Percentiles rank a stretch among this genome's conserved stretches.
These are phyloP conservation scores for Harpalus rubripes DNA, from an alignment of 2,888 invertebrate species.

Conservation along the genomic window DNA sequence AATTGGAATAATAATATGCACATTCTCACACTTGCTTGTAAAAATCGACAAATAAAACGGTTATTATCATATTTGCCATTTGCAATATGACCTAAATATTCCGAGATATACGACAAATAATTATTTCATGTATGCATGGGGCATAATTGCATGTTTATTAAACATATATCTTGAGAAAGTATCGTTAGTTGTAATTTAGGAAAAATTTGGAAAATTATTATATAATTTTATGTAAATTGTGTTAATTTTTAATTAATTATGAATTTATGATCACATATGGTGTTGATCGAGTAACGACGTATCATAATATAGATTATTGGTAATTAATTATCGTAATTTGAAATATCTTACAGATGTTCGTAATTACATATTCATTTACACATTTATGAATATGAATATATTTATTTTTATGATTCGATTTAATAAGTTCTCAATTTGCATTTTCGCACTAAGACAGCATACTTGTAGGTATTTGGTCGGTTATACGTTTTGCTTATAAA, in stretches of 20 bases:
- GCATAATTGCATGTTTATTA: neutral
- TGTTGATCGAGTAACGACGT: constrained; percentile 25
- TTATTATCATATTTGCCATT: constrained; percentile 4
- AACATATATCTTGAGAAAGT: neutral
- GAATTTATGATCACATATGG: constrained; percentile 23
- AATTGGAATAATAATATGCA: constrained; percentile 38
- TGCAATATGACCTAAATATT: constrained; percentile 21
- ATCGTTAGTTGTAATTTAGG: neutral
- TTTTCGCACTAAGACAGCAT: too few species aligned
- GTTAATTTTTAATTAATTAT: constrained; percentile 26
- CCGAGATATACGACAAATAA: neutral
- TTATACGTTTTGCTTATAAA: too few species aligned
- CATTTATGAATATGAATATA: constrained; percentile 34
- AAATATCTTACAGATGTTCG: neutral
- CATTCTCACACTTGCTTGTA: constrained; percentile 22
- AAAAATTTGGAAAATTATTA: neutral
- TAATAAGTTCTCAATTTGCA: too few species aligned
- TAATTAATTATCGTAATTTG: constrained; percentile 36
- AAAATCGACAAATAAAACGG: constrained; percentile 32
- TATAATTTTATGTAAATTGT: neutral
- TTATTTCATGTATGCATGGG: neutral
- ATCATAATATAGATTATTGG: constrained; percentile 20
- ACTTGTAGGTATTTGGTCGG: too few species aligned
- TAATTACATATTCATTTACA: constrained; percentile 11
- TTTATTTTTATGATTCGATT: neutral